Percentiles rank a stretch among this genome's conserved stretches.
Evolutionary conservation across 2,888 invertebrate genomes (phyloP).

Genomic region (Lepidonotus clava): DNA sequence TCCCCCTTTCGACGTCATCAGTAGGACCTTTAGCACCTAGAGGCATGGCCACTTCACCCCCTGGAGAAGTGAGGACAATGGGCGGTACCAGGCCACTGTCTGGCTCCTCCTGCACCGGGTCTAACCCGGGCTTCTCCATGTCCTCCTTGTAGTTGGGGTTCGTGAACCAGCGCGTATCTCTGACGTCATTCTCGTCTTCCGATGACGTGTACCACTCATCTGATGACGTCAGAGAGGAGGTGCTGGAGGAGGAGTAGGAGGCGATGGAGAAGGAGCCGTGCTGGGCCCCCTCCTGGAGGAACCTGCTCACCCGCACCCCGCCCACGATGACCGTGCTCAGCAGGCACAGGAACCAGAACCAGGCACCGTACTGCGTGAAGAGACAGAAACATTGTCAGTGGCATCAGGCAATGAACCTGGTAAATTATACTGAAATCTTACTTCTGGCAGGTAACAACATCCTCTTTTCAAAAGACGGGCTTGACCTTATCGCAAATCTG

Average conservation of each 20-base stretch:
- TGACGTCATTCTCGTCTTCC: not conserved
- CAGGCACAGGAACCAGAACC: not conserved
- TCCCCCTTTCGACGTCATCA: too few relatives aligned
- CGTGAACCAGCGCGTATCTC: not conserved
- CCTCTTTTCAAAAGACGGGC: too few relatives aligned
- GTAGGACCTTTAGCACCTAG: too few relatives aligned
- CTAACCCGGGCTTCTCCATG: not conserved
- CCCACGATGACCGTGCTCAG: not conserved
- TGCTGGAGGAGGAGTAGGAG: conserved; percentile 1
- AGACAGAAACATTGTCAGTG: too few relatives aligned
- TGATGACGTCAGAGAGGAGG: not conserved
- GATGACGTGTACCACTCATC: not conserved
- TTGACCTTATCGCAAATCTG: too few relatives aligned
- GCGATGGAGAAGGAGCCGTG: not conserved
- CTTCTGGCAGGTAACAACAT: too few relatives aligned
- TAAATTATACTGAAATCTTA: too few relatives aligned
- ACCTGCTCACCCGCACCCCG: not conserved
- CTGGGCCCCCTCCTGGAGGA: not conserved
- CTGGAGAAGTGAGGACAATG: too few relatives aligned
- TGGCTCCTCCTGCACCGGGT: not conserved
- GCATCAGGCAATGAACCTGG: too few relatives aligned
- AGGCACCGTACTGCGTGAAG: not conserved
- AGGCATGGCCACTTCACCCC: too few relatives aligned
- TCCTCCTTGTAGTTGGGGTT: not conserved
- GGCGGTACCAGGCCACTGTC: too few relatives aligned